Evolutionary conservation across 2,888 invertebrate species (phyloP).

Genomic region (Entomobrya proxima): DNA sequence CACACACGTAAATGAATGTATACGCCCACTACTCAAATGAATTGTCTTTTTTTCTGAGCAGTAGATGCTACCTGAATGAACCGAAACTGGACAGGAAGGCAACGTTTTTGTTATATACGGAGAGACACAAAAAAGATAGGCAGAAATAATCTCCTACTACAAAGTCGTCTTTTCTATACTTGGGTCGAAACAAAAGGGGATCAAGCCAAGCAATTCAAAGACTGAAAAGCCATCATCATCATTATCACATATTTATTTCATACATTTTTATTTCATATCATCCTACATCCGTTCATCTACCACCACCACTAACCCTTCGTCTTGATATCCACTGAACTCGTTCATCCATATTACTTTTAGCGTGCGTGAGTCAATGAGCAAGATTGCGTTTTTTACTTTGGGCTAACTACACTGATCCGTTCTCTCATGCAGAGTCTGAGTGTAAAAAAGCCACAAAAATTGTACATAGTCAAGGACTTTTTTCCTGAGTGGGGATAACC

Average conservation of each 20-base stretch:
- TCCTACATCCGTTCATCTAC: conserved; percentile 55
- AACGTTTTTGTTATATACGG: background rate
- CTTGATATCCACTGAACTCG: conserved; percentile 15
- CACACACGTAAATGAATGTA: background rate
- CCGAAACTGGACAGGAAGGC: conserved; percentile 42
- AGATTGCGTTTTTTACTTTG: conserved; percentile 34
- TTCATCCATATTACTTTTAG: conserved; percentile 15
- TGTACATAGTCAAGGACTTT: conserved; percentile 56
- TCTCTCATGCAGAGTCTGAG: background rate
- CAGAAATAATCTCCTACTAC: conserved; percentile 9
- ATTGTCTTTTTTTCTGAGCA: conserved; percentile 50
- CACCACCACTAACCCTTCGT: background rate
- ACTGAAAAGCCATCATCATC: conserved; percentile 18
- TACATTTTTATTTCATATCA: conserved; percentile 40
- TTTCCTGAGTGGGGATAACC: conserved; percentile 30
- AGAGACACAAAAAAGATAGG: background rate
- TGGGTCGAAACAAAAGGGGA: conserved; percentile 18
- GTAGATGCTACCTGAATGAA: conserved; percentile 27
- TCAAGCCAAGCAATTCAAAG: background rate
- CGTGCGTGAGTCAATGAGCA: conserved; percentile 44
- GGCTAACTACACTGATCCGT: background rate
- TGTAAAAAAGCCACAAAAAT: conserved; percentile 49
- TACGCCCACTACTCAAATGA: conserved; percentile 57
- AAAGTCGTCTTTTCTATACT: conserved; percentile 14
- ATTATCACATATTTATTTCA: conserved; percentile 53